These are phyloP conservation scores for Heliocidaris erythrogramma DNA, from an alignment of 35 echinoderm and acorn worm species.

Conservation along the genomic window DNA sequence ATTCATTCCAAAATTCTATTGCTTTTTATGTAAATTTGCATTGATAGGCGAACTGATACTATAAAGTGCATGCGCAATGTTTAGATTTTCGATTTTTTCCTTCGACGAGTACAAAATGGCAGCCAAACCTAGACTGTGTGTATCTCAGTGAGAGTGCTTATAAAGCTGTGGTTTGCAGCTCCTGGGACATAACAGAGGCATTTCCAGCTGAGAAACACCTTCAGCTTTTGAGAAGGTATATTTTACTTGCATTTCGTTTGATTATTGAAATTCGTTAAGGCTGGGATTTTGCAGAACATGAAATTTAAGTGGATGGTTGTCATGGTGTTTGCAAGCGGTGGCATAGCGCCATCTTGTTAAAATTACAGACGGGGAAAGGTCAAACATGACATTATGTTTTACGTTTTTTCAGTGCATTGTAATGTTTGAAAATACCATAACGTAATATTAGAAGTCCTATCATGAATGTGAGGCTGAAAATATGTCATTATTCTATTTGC, in stretches of 20 bases:
- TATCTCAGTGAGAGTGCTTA: neutral
- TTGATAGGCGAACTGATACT: slow-evolving; percentile 35
- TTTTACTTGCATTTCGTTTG: neutral
- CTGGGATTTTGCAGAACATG: neutral
- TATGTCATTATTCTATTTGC: neutral
- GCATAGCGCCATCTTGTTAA: slow-evolving; percentile 45
- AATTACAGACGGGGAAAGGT: neutral
- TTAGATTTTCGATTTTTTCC: slow-evolving; percentile 43
- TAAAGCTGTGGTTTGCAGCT: slow-evolving; percentile 9
- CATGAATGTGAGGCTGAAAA: neutral
- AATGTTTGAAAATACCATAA: neutral
- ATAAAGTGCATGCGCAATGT: slow-evolving; percentile 27
- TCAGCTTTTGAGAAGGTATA: slow-evolving; percentile 18
- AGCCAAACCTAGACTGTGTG: neutral
- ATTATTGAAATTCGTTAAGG: neutral
- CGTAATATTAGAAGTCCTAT: neutral
- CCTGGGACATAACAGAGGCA: neutral
- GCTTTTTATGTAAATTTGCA: neutral
- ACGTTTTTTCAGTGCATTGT: neutral
- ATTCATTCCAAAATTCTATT: neutral
- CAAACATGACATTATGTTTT: neutral
- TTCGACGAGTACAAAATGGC: slow-evolving; percentile 6
- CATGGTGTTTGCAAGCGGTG: slow-evolving; percentile 52
- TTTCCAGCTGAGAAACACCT: slow-evolving; percentile 1
- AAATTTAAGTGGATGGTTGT: slow-evolving; percentile 38